Conservation (phyloP, 1,140 invertebrate species). For the Zaprionus inermis region DNA sequence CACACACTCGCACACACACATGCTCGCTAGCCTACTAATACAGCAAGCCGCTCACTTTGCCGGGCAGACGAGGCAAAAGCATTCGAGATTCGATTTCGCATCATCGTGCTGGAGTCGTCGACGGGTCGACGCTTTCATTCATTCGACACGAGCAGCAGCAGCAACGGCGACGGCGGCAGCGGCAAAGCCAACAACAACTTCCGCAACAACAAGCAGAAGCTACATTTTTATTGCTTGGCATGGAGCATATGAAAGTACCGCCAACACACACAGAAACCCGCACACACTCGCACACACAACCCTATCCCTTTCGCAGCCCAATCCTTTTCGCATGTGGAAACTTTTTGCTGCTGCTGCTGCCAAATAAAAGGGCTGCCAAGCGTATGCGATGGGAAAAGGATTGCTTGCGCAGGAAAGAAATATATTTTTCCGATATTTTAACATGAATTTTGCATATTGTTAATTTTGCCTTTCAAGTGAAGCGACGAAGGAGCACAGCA, state of each 20-base stretch:
- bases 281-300: slow-evolving; percentile 30
- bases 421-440: slow-evolving; percentile 83
- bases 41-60: slow-evolving; percentile 60
- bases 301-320: slow-evolving; percentile 30
- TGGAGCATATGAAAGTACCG: slow-evolving; percentile 76
- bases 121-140: slow-evolving; percentile 77
- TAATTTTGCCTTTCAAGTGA: slow-evolving; percentile 78
- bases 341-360: slow-evolving; percentile 10
- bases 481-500: slow-evolving; percentile 36
- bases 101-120: slow-evolving; percentile 65
- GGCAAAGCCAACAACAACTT: slow-evolving; percentile 58
- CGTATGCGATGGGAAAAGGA: slow-evolving; percentile 56
- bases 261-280: slow-evolving; percentile 18
- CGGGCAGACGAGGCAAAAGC: slow-evolving; percentile 37
- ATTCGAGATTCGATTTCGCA: slow-evolving; percentile 76
- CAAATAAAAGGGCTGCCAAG: slow-evolving; percentile 39
- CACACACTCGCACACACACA: slow-evolving; percentile 15
- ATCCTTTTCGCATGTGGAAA: slow-evolving; percentile 46
- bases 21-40: slow-evolving; percentile 17
- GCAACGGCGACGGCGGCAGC: slow-evolving; percentile 23
- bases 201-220: slow-evolving; percentile 62
- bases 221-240: slow-evolving; percentile 80
- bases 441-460: slow-evolving; percentile 83
- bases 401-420: slow-evolving; percentile 74
- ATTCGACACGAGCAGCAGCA: slow-evolving; percentile 49